Percentiles rank a stretch among this genome's conserved stretches.
Conservation (phyloP, 2,888 invertebrate genomes). For the Euzophera pinguis region DNA sequence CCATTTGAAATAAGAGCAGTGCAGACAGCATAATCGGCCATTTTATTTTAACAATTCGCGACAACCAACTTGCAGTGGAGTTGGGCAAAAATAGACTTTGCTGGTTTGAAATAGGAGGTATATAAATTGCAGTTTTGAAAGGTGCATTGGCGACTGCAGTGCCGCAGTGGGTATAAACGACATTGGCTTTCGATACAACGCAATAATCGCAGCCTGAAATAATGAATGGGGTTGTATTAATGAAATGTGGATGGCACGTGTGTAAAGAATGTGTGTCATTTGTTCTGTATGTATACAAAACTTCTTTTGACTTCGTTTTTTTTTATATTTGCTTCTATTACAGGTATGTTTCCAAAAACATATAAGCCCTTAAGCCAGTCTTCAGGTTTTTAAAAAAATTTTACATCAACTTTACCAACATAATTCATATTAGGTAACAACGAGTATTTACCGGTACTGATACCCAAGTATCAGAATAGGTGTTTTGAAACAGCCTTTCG, state of each 20-base stretch:
- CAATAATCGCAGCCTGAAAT: slow-evolving; percentile 9
- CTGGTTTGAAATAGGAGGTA: background rate
- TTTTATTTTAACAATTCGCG: background rate
- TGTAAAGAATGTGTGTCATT: background rate
- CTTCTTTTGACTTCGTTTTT: background rate
- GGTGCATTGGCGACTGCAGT: slow-evolving; percentile 3
- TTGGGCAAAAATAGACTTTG: background rate
- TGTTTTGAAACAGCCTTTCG: too few relatives aligned
- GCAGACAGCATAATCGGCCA: background rate
- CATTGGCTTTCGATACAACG: slow-evolving; percentile 11
- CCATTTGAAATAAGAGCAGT: background rate
- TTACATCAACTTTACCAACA: too few relatives aligned
- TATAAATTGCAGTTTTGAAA: background rate
- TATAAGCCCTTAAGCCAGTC: too few relatives aligned
- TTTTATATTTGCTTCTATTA: background rate
- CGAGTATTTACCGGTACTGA: too few relatives aligned
- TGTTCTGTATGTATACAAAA: background rate
- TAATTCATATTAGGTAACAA: too few relatives aligned
- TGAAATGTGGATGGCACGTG: slow-evolving; percentile 10
- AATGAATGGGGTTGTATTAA: slow-evolving; percentile 6
- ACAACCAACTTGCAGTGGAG: background rate
- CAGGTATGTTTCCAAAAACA: too few relatives aligned
- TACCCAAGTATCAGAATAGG: too few relatives aligned
- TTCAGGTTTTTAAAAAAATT: too few relatives aligned
- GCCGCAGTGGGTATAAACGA: slow-evolving; percentile 10